Evolutionary conservation across 1,140 invertebrate species (phyloP), one percentile per base, ranked within the genome.

Genomic region (Drosophila repleta): DNA sequence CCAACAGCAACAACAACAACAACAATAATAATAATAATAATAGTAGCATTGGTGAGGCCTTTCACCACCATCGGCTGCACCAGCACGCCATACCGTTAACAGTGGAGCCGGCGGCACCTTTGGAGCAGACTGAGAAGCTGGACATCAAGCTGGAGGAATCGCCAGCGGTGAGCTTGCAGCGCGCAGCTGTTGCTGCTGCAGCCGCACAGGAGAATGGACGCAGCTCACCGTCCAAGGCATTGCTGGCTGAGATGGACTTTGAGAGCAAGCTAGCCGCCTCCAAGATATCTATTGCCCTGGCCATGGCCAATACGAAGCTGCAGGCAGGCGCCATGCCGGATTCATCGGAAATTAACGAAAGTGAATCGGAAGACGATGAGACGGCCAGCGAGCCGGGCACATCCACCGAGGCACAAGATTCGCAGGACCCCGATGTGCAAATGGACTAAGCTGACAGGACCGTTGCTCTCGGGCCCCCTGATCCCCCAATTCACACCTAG

Each of bases 51-150:
- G 56, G 52, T 21, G 66, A 81, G 49, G 20, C 67, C 10, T 64
- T 63, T 29, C 64, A 83, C 46, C 68, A 78, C 45, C 74, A 76
- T 53, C 89, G 74, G 15, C 71, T 90, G 72, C 89, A 89, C 63
- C 90, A 90, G 46, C 82, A 91, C 45, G 90, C 90, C 29, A 91
- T 91, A 56, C 73, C 90, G 5, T 26, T 91, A 53, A 91, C 90
- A 2, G 90, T 91, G 58, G 90, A 91, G 62, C 90, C 90, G 13
- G 90, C 90, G 4, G 90, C 90, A 13, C 90, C 90, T 0, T 56
- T 91, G 52, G 90, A 91, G 49, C 90, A 91, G 69, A 91, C 90
- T 20, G 90, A 91, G n/a, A 91, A 91, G 51, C 62, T 91, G 32
- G 90, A 91, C 62, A 91, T 91, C 20, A 91, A 91, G 52, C 55